Evolutionary conservation across 2,888 invertebrate species (phyloP), one percentile per base, ranked within the genome.

Genomic region (Drosophila infuscata): DNA sequence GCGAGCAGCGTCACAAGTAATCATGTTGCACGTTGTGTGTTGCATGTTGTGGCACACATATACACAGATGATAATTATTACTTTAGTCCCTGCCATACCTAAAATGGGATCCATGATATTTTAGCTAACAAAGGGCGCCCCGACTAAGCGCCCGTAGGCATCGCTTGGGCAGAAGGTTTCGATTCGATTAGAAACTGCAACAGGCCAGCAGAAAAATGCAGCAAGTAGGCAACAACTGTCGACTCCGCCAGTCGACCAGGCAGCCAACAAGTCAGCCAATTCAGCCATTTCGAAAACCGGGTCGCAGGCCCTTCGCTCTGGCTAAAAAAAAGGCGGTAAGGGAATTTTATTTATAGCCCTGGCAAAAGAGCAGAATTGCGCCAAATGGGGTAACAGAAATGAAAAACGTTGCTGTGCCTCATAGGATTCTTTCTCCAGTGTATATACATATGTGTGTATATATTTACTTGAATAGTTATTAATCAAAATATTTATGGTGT

Each of bases 161-260:
- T 81, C 78, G 81, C 85, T 91, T 91, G 92, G 91, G 91, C 91
- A 88, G 90, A 92, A 92, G 92, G 92, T 92, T 92, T 91, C 92
- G 92, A 92, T 92, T 91, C 92, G 92, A 92, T 92, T 92, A 92
- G 92, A 92, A 90, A 89, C 85, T 84, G 83, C 89, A 92, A 79
- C 91, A 92, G 92, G 92, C 88, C 66, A 77, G 51, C 92, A 92
- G 91, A 88, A 92, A 81, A 66, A 29, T 57, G 67, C 75, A 87
- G 81, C 74, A 86, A 87, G 81, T 74, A 86, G 77, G 86, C 67
- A 68, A 56, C 54, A 20, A 38, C 63, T 41, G 52, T 58, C 65
- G 51, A 20, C 43, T 30, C 61, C 54, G 54, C 11, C 32, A 59
- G 38, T 56, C 48, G 25, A 38, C 20, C 69, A 65, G 48, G 38